A percentile compares a stretch with the other conserved stretches of the same genome.
Evolutionary conservation across 1,140 invertebrate genomes (phyloP).

Genomic region (Philopotamus ludificatus): DNA sequence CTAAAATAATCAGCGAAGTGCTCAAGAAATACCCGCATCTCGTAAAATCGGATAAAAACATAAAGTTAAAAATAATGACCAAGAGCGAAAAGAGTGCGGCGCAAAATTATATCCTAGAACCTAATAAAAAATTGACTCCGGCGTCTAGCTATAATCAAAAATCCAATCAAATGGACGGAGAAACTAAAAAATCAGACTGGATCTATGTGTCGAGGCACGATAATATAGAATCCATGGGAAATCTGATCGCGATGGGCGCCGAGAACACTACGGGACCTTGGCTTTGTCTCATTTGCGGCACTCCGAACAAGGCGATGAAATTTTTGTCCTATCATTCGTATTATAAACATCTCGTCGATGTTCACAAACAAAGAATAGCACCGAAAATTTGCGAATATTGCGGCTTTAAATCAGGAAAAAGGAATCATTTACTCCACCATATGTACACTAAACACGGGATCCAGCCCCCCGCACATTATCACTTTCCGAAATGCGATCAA

Average conservation of each 20-base stretch:
- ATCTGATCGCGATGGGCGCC: constrained; percentile 55
- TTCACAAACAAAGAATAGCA: constrained; percentile 78
- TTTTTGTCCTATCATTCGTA: constrained; percentile 77
- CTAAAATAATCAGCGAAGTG: constrained; percentile 83
- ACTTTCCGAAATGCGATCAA: constrained; percentile 73
- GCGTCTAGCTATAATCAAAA: constrained; percentile 38
- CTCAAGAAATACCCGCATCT: constrained; percentile 85
- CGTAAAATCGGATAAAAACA: constrained; percentile 83
- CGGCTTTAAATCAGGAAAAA: constrained; percentile 72
- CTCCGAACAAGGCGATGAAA: constrained; percentile 62
- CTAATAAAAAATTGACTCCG: constrained; percentile 37
- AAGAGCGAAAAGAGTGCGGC: constrained; percentile 47
- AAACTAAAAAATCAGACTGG: constrained; percentile 45
- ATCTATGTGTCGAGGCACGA: constrained; percentile 52
- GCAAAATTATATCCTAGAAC: constrained; percentile 31
- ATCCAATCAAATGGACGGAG: constrained; percentile 10
- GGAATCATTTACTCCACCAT: constrained; percentile 77
- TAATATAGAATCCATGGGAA: constrained; percentile 52
- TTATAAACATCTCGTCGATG: constrained; percentile 75
- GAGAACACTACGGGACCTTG: constrained; percentile 64
- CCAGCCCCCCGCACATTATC: constrained; percentile 65
- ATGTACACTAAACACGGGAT: constrained; percentile 78
- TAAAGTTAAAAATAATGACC: constrained; percentile 76
- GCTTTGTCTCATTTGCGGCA: constrained; percentile 67
- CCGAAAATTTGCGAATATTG: constrained; percentile 80